phyloP scores from a whole-genome alignment of 2,797 vertebrate species.

The Borostomias antarcticus region DNA sequence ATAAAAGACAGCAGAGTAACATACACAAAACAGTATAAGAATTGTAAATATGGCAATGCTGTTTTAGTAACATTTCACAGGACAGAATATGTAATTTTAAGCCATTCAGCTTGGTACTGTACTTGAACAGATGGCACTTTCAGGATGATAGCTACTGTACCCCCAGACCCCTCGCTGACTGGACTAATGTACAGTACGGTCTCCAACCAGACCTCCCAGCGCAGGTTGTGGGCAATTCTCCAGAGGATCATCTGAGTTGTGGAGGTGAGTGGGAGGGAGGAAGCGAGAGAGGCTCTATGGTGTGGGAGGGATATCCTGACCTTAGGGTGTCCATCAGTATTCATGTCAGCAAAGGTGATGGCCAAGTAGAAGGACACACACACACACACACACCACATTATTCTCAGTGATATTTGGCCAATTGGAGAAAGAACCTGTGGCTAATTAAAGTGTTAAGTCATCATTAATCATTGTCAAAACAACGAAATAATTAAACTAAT shows the following conservation, averaged over 20 bases:
- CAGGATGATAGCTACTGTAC: slow-evolving; percentile 2
- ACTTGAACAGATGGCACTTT: slow-evolving; percentile 49
- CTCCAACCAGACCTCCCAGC: neutral
- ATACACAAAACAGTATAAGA: too few relatives aligned
- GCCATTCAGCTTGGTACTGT: neutral
- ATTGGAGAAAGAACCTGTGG: slow-evolving; percentile 12
- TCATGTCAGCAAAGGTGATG: neutral
- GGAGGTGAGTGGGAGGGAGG: slow-evolving; percentile 38
- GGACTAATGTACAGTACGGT: slow-evolving; percentile 27
- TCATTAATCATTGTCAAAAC: too few relatives aligned
- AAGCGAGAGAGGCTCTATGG: slow-evolving; percentile 27
- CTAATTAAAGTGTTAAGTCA: neutral
- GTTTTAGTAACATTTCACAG: slow-evolving; percentile 20
- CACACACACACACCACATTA: neutral
- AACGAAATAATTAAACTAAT: too few relatives aligned
- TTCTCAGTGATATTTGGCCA: neutral
- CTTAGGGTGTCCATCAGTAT: slow-evolving; percentile 41
- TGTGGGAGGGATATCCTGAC: slow-evolving; percentile 49
- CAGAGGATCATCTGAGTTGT: slow-evolving; percentile 26
- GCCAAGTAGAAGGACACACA: slow-evolving; percentile 3
- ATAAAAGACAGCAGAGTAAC: too few relatives aligned
- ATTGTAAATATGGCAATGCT: too few relatives aligned
- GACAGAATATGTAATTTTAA: slow-evolving; percentile 34
- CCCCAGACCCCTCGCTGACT: slow-evolving; percentile 33
- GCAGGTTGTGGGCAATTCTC: slow-evolving; percentile 6